Evolutionary conservation across 1,140 invertebrate genomes (phyloP), one percentile per base, ranked within the genome.

Genomic region (Lordiphosa mommai): DNA sequence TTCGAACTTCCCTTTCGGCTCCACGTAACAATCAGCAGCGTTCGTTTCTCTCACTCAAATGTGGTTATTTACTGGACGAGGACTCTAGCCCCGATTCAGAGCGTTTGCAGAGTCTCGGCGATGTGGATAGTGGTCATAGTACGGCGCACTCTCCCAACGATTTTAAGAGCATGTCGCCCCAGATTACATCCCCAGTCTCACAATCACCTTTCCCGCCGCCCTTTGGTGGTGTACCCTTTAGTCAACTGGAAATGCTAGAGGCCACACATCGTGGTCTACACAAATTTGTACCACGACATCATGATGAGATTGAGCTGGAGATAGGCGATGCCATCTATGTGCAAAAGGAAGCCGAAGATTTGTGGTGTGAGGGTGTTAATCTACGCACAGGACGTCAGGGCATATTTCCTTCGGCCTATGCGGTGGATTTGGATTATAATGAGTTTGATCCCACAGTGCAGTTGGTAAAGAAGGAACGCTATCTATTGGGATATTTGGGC

Each of bases 291-390:
- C 96, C 97, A 0, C 90, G 97, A 47, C 98, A 99, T 90, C 93
- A 94, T 29, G 98, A 99, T 88, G 97, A 99, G 90, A 94, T 99
- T 44, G 96, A 97, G 88, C 92, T 99, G 7, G 97, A 99, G 91
- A 98, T 99, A 44, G 98, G 98, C 3, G 98, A 99, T 90, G 96
- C 97, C 3, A 94, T 99, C 67, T 98, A 99, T 86, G 96, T 99
- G 59, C 95, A 98, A 77, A 96, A 97, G 88, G 97, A 99, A 89
- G 96, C 94, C 8, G 98, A 99, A 69, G 98, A 99, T 89, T 91
- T 98, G 38, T 99, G 98, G 98, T 98, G 97, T 90, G 97, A 98
- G 94, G 97, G 94, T 92, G 96, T 98, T 0, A 99, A 99, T 91
- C 89, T 99, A 40, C 91, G 97, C 65, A 97, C 97, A 0, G 96